phyloP scores from a whole-genome alignment of 2,113 vertebrate species.

The Etheostoma spectabile region DNA sequence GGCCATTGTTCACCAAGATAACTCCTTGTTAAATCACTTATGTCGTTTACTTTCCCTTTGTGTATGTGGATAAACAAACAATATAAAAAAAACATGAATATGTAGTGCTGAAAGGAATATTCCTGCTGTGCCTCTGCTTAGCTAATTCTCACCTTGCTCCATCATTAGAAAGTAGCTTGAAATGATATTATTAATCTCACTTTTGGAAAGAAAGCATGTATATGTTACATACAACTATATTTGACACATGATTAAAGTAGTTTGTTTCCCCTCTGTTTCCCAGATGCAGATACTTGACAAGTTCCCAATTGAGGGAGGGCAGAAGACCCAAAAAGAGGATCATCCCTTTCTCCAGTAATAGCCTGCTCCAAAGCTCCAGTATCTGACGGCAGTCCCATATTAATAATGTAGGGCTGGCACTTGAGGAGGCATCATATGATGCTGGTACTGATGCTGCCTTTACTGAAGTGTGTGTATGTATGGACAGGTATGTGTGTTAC shows the following conservation, averaged over 20 bases:
- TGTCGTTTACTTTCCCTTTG: not conserved
- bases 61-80: not conserved
- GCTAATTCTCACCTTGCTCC: conserved; percentile 29
- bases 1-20: not conserved
- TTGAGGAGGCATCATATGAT: conserved; percentile 50
- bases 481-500: conserved; percentile 25
- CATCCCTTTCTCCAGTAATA: conserved; percentile 98
- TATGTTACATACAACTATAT: not conserved
- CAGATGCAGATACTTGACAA: conserved; percentile 99
- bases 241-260: not conserved
- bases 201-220: not conserved
- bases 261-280: conserved; percentile 46
- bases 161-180: not conserved
- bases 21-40: not conserved
- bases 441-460: conserved; percentile 50
- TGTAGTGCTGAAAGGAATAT: not conserved
- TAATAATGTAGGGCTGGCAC: conserved; percentile 73
- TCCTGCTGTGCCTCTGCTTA: conserved; percentile 11
- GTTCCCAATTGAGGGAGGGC: conserved; percentile 99
- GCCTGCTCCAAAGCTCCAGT: conserved; percentile 50
- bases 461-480: conserved; percentile 17
- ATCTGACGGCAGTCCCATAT: conserved; percentile 67
- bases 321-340: conserved; percentile 99
- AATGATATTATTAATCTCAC: not conserved
- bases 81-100: not conserved